Conservation (phyloP, 2,797 vertebrate species). For the Sebastolobus altivelis region DNA sequence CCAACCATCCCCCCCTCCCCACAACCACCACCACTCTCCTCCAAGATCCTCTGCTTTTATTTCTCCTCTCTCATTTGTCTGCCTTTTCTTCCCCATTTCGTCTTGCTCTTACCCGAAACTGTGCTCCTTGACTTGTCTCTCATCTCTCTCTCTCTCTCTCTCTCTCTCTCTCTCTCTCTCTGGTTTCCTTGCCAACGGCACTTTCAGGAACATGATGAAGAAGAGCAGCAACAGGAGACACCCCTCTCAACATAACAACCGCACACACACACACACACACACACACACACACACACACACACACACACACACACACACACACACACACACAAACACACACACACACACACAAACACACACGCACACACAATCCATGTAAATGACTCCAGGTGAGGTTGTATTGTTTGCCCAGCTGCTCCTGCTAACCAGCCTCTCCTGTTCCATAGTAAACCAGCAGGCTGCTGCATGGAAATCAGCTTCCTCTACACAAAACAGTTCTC, state of each 20-base stretch:
- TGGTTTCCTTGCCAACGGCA: slow-evolving; percentile 80
- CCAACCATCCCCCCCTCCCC: slow-evolving; percentile 13
- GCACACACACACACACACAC: slow-evolving; percentile 20
- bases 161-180: slow-evolving; percentile 54
- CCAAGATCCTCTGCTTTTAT: slow-evolving; percentile 60
- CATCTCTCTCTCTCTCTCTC: slow-evolving; percentile 46
- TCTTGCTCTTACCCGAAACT: slow-evolving; percentile 61
- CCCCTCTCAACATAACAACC: slow-evolving; percentile 51
- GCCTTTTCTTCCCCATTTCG: slow-evolving; percentile 64
- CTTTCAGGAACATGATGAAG: slow-evolving; percentile 72
- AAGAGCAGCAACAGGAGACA: slow-evolving; percentile 74
- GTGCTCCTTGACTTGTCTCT: slow-evolving; percentile 70
- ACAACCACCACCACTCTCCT: slow-evolving; percentile 7
- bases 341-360: slow-evolving; percentile 53
- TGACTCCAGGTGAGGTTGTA: slow-evolving; percentile 78
- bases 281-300: slow-evolving; percentile 29
- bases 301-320: slow-evolving; percentile 52
- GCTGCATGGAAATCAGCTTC: slow-evolving; percentile 76
- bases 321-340: slow-evolving; percentile 37
- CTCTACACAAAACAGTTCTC: slow-evolving; percentile 66
- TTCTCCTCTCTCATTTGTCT: slow-evolving; percentile 59
- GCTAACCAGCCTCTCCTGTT: slow-evolving; percentile 73
- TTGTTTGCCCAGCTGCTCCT: slow-evolving; percentile 82
- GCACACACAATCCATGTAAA: slow-evolving; percentile 69
- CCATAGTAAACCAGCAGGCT: slow-evolving; percentile 67